phyloP scores from a whole-genome alignment of 2,888 invertebrate genomes.

The Geophilus truncorum region DNA sequence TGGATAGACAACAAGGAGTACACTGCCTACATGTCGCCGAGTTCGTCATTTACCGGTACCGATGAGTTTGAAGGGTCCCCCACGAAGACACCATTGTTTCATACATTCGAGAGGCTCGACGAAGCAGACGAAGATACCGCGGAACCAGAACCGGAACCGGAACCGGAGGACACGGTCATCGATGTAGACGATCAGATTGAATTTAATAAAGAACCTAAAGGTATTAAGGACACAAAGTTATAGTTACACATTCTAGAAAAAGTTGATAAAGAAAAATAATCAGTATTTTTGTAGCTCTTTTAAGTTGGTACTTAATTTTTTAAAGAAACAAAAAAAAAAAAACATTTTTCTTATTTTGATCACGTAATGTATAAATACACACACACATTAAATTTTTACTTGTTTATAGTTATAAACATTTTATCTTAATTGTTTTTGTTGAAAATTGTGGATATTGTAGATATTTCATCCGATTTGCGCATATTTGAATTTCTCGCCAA shows the following conservation, averaged over 20 bases:
- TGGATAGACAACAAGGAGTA: constrained; percentile 96
- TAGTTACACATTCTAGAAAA: not conserved
- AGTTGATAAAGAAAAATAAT: not conserved
- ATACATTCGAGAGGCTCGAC: constrained; percentile 32
- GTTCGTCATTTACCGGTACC: constrained; percentile 83
- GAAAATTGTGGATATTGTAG: not conserved
- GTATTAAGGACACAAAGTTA: not conserved
- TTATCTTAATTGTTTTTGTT: not conserved
- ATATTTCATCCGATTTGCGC: not conserved
- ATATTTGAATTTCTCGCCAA: not conserved
- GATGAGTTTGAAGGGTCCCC: constrained; percentile 49
- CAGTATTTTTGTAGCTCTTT: not conserved
- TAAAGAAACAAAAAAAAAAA: no score
- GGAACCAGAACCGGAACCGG: not conserved
- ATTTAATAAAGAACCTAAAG: not conserved
- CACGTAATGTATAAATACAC: not conserved
- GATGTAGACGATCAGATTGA: not conserved
- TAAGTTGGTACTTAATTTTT: not conserved
- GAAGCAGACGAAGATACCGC: constrained; percentile 22
- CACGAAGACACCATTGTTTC: constrained; percentile 30
- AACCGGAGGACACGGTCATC: not conserved
- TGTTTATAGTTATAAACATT: not conserved
- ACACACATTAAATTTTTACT: not conserved
- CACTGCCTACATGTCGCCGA: constrained; percentile 82
- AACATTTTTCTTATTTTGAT: no score